Conservation (phyloP, 1,140 invertebrate species). For the Ostrea edulis region DNA sequence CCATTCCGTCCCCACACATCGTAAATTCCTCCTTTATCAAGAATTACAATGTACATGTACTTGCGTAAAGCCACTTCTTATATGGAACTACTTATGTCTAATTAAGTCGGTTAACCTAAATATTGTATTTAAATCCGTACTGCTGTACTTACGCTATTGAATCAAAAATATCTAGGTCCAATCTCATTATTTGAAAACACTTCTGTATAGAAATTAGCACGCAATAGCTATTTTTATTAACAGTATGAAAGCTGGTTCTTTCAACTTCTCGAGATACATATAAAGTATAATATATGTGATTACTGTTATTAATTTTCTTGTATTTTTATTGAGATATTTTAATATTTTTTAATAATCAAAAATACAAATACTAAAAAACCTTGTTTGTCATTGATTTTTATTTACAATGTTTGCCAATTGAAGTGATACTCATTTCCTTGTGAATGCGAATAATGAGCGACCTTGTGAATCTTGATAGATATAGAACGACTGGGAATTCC, state of each 20-base stretch:
- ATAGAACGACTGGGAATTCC: no score
- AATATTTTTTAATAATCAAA: no score
- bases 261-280: neutral
- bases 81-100: no score
- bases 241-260: slow-evolving; percentile 18
- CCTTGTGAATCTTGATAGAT: no score
- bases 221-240: neutral
- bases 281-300: no score
- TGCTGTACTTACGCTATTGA: neutral
- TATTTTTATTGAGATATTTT: no score
- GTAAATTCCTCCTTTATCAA: neutral
- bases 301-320: no score
- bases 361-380: no score
- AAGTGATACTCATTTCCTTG: no score
- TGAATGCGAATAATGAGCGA: no score
- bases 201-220: neutral
- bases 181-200: neutral
- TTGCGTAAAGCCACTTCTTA: neutral
- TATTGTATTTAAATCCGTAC: neutral
- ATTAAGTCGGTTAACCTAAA: neutral
- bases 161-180: neutral
- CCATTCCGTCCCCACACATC: neutral
- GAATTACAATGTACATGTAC: neutral
- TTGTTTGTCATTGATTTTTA: no score
- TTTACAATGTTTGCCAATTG: no score